Evolutionary conservation across 2,888 invertebrate genomes (phyloP), one percentile per base, ranked within the genome.

Genomic region (Spodoptera littoralis): DNA sequence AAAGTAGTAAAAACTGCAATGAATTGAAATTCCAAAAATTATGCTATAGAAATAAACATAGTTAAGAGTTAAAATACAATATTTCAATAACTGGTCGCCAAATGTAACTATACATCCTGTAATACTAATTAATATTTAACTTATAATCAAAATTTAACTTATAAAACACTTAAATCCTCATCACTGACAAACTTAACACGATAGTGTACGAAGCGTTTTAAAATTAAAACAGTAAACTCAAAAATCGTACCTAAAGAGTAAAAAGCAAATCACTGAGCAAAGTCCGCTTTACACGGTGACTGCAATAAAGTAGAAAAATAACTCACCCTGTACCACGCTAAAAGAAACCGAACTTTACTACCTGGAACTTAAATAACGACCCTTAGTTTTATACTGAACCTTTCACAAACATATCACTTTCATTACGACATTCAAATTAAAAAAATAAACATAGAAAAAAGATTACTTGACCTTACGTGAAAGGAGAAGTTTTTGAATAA

Each of bases 381-480:
- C 50, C 50, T 63, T 60, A 42, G 12, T 45, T 49, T 18, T 42
- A 72, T 60, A 62, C 50, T 55, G n/a, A n/a, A 58, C 6, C 11
- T 11, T 47, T 57, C 48, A 73, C 62, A 47, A 36, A 53, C 30
- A 52, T 63, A 55, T 73, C 74, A 80, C 77, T 81, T 83, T 79
- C 70, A 70, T 49, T 70, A 62, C 67, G 61, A 65, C 73, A 70
- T 79, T 80, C 65, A 82, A 77, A 79, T 81, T 65, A 77, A 79
- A 79, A 79, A 70, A 71, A 73, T 65, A 77, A 76, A 81, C 74
- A 70, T 68, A 30, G 49, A 47, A 81, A 75, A 70, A 70, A 41
- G 49, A 47, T 60, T 61, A 62, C 84, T 82, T 83, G 83, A 87
- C 84, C 84, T 86, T 85, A 71, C 46, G 54, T 70, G 53, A 77